Evolutionary conservation across 2,113 vertebrate species (phyloP).

Genomic region (Tiliqua scincoides): DNA sequence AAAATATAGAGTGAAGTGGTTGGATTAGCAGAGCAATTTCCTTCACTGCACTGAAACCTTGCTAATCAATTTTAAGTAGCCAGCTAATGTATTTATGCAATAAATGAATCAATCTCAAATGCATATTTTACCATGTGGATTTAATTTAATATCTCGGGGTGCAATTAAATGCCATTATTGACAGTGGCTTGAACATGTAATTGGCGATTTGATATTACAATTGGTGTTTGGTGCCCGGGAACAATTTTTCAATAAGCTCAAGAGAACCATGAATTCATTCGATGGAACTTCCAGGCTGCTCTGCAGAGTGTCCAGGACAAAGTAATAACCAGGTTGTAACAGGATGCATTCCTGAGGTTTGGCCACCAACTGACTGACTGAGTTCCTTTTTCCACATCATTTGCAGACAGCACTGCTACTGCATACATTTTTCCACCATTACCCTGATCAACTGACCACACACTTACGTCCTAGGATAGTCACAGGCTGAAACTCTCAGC

Average conservation of each 20-base stretch:
- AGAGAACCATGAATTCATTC: constrained; percentile 3
- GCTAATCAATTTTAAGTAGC: constrained; percentile 65
- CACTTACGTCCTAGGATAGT: not conserved
- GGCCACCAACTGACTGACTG: not conserved
- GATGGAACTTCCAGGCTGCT: constrained; percentile 14
- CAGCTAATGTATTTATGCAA: constrained; percentile 56
- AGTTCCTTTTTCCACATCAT: constrained; percentile 11
- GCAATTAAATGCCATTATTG: constrained; percentile 54
- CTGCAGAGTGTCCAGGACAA: not conserved
- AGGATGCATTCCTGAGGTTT: constrained; percentile 21
- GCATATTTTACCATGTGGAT: constrained; percentile 46
- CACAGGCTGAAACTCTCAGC: not conserved
- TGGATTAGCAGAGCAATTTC: constrained; percentile 52
- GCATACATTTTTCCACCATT: not conserved
- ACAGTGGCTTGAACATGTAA: constrained; percentile 45
- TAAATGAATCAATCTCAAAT: constrained; percentile 68
- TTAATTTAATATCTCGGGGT: constrained; percentile 58
- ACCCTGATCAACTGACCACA: not conserved
- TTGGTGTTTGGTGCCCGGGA: constrained; percentile 29
- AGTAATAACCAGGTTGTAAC: constrained; percentile 4
- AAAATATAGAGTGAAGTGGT: constrained; percentile 54
- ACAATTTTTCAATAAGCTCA: constrained; percentile 55
- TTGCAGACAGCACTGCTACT: not conserved
- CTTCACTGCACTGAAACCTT: constrained; percentile 48
- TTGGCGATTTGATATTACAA: constrained; percentile 57